Evolutionary conservation across 1,140 invertebrate genomes (phyloP).

Genomic region (Drosophila orena): DNA sequence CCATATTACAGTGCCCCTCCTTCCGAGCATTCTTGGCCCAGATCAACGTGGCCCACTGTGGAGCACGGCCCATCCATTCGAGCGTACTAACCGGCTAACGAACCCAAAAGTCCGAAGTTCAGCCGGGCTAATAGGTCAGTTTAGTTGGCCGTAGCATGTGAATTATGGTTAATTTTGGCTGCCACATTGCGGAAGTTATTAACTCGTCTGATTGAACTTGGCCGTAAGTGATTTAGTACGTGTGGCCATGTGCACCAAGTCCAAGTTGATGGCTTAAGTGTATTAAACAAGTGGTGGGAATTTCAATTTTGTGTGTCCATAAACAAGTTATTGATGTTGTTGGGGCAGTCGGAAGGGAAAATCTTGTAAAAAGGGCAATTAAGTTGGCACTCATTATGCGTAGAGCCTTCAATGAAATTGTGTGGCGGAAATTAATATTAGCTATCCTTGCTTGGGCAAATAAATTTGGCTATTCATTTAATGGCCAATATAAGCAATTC

Average conservation of each 20-base stretch:
- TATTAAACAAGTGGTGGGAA: constrained; percentile 27
- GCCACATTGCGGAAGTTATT: constrained; percentile 74
- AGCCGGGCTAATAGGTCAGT: constrained; percentile 62
- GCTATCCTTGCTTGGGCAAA: neutral
- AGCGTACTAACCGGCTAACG: constrained; percentile 16
- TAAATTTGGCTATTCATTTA: neutral
- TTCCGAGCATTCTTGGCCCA: constrained; percentile 28
- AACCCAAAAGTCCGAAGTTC: constrained; percentile 1
- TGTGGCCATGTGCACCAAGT: constrained; percentile 19
- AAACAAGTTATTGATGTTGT: constrained; percentile 26
- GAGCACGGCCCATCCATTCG: constrained; percentile 25
- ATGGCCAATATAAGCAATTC: neutral
- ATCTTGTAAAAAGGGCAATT: neutral
- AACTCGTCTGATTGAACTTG: constrained; percentile 75
- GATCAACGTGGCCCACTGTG: constrained; percentile 8
- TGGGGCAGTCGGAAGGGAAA: neutral
- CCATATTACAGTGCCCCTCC: constrained; percentile 47
- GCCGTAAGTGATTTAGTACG: constrained; percentile 33
- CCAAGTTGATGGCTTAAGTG: constrained; percentile 33
- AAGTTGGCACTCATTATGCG: neutral
- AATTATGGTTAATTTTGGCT: constrained; percentile 74
- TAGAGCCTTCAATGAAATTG: neutral
- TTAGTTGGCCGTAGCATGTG: constrained; percentile 47
- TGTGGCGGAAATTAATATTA: neutral
- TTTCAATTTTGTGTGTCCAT: constrained; percentile 30